Base-by-base conservation (phyloP, 2,113 vertebrate species). In the Bostrychus sinensis region DNA sequence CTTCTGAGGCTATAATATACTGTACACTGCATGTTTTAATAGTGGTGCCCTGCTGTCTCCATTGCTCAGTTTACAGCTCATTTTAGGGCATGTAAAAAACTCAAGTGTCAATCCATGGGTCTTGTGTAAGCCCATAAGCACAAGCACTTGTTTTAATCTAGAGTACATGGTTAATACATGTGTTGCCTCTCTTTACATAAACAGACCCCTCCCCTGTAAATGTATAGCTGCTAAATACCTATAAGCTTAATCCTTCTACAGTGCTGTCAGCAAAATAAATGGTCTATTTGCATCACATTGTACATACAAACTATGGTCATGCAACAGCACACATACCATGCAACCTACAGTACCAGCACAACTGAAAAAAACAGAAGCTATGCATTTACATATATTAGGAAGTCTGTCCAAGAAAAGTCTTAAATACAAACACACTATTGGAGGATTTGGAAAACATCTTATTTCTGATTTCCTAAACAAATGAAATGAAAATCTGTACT, bases 391-490 rank as follows among this genome's bases (percentile, higher is more conserved):
- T 20, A 45, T 19, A 19, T 19, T 8, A 22, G 6, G 42, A 45
- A 22, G 42, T 20, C n/a, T n/a, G n/a, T n/a, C n/a, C n/a, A n/a
- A n/a, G n/a, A n/a, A n/a, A n/a, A n/a, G n/a, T n/a, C n/a, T n/a
- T n/a, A n/a, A n/a, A n/a, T n/a, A n/a, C n/a, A 41, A 17, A 41
- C 8, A 41, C 5, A 41, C 6, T n/a, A n/a, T n/a, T n/a, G n/a
- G n/a, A n/a, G n/a, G n/a, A 45, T 45, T 17, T n/a, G 19, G 42
- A 45, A 48, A 48, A 48, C 22, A 5, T 48, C 45, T 48, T 14
- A 25, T 26, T 25, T 7, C 3, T 48, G 22, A 9, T 48, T 30
- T 7, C 7, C 13, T 38, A 4, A 38, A 38, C 8, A 38, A 38
- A 38, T 38, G 1, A 38, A 38, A 38, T 38, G 36, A 25, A 46